A percentile compares a stretch with the other conserved stretches of the same genome.
These are phyloP conservation scores for Epinephelus lanceolatus DNA, from an alignment of 2,113 vertebrate genomes.

Conservation along the genomic window DNA sequence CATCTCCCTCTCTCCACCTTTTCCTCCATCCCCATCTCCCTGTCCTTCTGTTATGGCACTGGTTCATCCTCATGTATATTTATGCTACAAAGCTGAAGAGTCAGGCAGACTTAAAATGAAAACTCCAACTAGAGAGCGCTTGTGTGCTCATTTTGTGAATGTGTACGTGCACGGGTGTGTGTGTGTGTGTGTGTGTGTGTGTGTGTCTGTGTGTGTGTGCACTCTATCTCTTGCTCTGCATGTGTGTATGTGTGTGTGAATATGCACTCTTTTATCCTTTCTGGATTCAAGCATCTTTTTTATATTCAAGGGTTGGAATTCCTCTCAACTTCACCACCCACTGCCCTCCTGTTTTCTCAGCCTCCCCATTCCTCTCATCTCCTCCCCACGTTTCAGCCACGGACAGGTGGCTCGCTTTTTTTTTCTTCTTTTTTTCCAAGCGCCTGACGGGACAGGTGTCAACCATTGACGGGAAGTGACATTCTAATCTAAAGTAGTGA, in stretches of 20 bases:
- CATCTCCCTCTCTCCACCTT: slow-evolving; percentile 23
- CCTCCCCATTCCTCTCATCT: slow-evolving; percentile 48
- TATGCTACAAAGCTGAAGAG: slow-evolving; percentile 77
- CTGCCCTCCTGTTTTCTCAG: slow-evolving; percentile 57
- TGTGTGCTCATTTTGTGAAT: slow-evolving; percentile 62
- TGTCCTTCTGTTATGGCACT: slow-evolving; percentile 70
- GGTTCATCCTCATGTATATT: slow-evolving; percentile 81
- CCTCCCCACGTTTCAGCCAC: slow-evolving; percentile 32
- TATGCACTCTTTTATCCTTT: slow-evolving; percentile 63
- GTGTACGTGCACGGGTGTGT: neutral
- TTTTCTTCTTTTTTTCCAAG: slow-evolving; percentile 48
- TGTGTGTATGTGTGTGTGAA: slow-evolving; percentile 19
- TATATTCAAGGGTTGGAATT: slow-evolving; percentile 67
- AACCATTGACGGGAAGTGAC: slow-evolving; percentile 76
- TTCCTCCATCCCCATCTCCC: slow-evolving; percentile 41
- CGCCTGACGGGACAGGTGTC: slow-evolving; percentile 76
- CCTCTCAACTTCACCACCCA: slow-evolving; percentile 60
- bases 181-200: neutral
- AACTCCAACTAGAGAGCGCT: slow-evolving; percentile 66
- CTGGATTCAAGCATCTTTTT: slow-evolving; percentile 63
- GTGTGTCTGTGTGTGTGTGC: neutral
- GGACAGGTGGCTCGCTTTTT: slow-evolving; percentile 51
- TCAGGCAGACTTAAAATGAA: slow-evolving; percentile 77
- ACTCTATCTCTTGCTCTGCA: too few species aligned
- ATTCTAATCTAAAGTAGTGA: slow-evolving; percentile 82